Conservation (phyloP, 2,113 vertebrate genomes). For the Heliornis fulica region DNA sequence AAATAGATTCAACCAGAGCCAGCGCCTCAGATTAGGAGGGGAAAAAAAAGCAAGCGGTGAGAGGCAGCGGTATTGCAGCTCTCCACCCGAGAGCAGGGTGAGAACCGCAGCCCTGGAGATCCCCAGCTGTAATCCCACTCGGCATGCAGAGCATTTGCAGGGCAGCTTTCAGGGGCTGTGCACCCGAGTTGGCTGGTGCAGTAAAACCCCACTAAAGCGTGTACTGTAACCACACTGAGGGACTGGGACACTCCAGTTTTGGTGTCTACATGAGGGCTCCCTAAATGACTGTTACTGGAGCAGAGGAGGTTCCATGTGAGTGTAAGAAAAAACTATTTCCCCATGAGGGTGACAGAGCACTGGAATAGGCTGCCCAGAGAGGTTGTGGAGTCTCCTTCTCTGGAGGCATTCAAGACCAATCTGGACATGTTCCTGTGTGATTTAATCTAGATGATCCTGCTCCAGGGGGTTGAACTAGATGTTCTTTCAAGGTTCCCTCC, state of each 20-base stretch:
- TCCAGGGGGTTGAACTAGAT: no score
- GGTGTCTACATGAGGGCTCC: fast-evolving
- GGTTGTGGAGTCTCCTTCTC: no score
- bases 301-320: no score
- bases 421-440: no score
- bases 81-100: background rate
- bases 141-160: fast-evolving
- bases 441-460: no score
- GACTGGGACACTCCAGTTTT: background rate
- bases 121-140: background rate
- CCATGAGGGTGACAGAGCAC: no score
- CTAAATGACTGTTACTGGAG: fast-evolving
- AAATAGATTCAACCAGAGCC: background rate
- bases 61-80: background rate
- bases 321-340: no score
- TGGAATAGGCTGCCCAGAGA: no score
- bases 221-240: background rate
- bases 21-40: background rate
- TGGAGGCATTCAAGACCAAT: no score
- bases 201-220: background rate
- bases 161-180: background rate
- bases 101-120: background rate
- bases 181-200: background rate
- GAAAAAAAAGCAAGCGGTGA: background rate
- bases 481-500: no score